phyloP scores from a whole-genome alignment of 2,113 vertebrate species.

The Gulo gulo region DNA sequence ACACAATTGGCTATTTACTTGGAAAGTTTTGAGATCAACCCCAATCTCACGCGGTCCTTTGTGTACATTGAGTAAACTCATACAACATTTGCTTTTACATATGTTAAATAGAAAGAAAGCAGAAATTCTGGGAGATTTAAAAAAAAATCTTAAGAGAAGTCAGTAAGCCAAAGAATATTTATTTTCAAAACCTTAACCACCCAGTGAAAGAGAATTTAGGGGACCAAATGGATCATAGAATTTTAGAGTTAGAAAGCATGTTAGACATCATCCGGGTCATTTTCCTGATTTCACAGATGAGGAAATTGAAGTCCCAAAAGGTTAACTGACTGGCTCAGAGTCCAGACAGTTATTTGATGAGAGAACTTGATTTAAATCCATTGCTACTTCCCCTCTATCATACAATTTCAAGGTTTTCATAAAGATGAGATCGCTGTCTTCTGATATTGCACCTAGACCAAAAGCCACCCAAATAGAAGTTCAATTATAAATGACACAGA shows the following conservation, averaged over 20 bases:
- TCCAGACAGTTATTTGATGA: conserved; percentile 60
- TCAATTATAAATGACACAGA: conserved; percentile 49
- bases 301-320: conserved; percentile 62
- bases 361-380: conserved; percentile 60
- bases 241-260: conserved; percentile 39
- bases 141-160: conserved; percentile 10
- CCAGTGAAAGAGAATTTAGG: conserved; percentile 11
- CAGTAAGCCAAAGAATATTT: background rate
- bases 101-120: background rate
- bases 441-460: conserved; percentile 20
- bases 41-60: background rate
- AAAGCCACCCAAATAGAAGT: conserved; percentile 34
- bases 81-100: background rate
- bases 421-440: conserved; percentile 59
- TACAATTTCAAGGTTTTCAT: conserved; percentile 50
- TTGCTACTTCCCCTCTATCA: conserved; percentile 25
- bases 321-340: conserved; percentile 59
- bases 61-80: background rate
- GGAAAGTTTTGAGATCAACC: background rate
- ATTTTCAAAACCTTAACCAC: conserved; percentile 34
- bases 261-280: conserved; percentile 27
- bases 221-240: conserved; percentile 19
- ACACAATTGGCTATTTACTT: background rate
- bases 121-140: background rate
- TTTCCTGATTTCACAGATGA: conserved; percentile 55